Conservation (phyloP, 2,797 vertebrate genomes). For the Enteromius mattozi region DNA sequence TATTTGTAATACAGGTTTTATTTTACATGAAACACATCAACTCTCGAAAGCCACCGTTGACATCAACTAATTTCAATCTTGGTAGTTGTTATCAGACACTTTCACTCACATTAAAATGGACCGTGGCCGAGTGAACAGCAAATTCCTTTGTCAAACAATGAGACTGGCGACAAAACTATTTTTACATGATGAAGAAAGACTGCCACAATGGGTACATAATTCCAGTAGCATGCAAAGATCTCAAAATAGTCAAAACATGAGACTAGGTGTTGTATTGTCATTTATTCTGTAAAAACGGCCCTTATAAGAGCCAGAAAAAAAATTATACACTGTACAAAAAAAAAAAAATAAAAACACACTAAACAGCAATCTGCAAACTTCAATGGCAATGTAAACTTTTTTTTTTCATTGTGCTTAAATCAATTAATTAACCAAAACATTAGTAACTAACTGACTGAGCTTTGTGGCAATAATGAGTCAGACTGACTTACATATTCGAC, state of each 20-base stretch:
- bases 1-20: background rate
- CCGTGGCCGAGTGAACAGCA: background rate
- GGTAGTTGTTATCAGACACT: background rate
- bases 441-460: conserved; percentile 48
- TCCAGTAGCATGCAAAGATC: background rate
- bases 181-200: background rate
- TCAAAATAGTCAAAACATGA: background rate
- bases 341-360: conserved; percentile 58
- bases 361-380: conserved; percentile 67
- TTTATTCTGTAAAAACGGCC: conserved; percentile 68
- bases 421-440: conserved; percentile 61
- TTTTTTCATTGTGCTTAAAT: conserved; percentile 64
- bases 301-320: conserved; percentile 74
- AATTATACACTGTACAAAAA: conserved; percentile 76
- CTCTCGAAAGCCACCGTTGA: background rate
- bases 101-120: background rate
- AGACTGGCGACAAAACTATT: background rate
- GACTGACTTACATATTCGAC: conserved; percentile 8
- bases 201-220: background rate
- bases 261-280: conserved; percentile 56
- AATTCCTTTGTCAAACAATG: background rate
- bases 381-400: conserved; percentile 77
- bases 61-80: too few species aligned
- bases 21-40: background rate
- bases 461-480: background rate